A percentile compares a stretch with the other conserved stretches of the same genome.
phyloP scores from a whole-genome alignment of 2,797 vertebrate species.

The Lycodopsis pacificus region DNA sequence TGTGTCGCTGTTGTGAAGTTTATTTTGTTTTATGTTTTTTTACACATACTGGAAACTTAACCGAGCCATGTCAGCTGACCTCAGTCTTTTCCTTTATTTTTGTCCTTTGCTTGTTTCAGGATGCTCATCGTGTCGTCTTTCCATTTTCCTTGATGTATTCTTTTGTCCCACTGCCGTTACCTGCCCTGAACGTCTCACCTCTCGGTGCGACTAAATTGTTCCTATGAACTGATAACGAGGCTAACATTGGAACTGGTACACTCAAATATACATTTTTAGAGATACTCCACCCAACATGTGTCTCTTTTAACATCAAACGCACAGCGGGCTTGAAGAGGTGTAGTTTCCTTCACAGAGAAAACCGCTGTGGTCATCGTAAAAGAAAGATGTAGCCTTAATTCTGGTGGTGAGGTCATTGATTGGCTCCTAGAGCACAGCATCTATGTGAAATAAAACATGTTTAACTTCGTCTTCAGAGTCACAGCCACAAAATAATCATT shows the following conservation, averaged over 20 bases:
- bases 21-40: slow-evolving; percentile 16
- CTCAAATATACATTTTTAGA: slow-evolving; percentile 1
- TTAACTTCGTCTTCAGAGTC: slow-evolving; percentile 5
- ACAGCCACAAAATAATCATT: slow-evolving; percentile 6
- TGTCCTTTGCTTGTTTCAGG: slow-evolving; percentile 24
- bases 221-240: slow-evolving; percentile 19
- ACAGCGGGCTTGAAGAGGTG: not conserved
- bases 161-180: slow-evolving; percentile 53
- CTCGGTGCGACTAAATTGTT: slow-evolving; percentile 17
- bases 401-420: slow-evolving; percentile 17
- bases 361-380: slow-evolving; percentile 22
- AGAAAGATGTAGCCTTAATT: slow-evolving; percentile 7
- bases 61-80: slow-evolving; percentile 80
- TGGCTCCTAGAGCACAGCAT: slow-evolving; percentile 3
- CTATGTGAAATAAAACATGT: slow-evolving; percentile 22
- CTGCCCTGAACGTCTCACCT: slow-evolving; percentile 32
- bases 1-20: slow-evolving; percentile 66
- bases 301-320: not conserved
- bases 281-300: not conserved
- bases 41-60: slow-evolving; percentile 75
- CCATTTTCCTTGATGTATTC: slow-evolving; percentile 1
- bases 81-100: slow-evolving; percentile 64
- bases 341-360: not conserved
- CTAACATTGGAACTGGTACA: slow-evolving; percentile 18
- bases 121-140: slow-evolving; percentile 18